Evolutionary conservation across 1,140 invertebrate genomes (phyloP), one percentile per base, ranked within the genome.

Genomic region (Drosophila sp.): DNA sequence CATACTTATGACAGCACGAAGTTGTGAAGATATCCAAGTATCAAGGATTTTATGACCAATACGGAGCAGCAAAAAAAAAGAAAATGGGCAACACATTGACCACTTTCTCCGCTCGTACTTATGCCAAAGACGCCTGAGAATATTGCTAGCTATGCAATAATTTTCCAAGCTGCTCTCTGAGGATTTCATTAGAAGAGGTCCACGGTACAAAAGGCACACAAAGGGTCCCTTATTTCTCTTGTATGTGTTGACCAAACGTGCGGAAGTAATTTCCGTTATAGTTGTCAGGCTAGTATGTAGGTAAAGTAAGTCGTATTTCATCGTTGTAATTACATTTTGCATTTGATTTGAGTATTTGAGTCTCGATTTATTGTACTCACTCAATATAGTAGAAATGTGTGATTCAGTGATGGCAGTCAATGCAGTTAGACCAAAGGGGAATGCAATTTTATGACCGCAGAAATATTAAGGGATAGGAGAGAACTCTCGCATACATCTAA

Each of bases 61-160:
- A 25, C 0, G 44, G 7, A 50, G 44, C 44, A 50, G 25, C 23
- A 50, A 50, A 25, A 47, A 41, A 41, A 41, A 41, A 41, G 35
- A 41, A 47, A 47, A 17, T 3, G 17, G 57, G 71, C 62, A 86
- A 80, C 63, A 79, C 76, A 82, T 86, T 86, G 83, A 87, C 79
- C 72, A 56, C 54, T 30, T 56, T 75, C 64, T 76, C 56, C 47
- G 3, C 30, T 68, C 41, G 7, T 60, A 10, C 38, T 35, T 58
- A 41, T 23, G 23, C 23, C 44, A 50, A 50, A 50, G 23, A 30
- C 55, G 57, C 58, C 73, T 61, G 41, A 33, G 75, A 70, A 87
- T 79, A 76, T 79, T 79, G 83, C 83, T 73, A 86, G 79, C 60
- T 58, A 50, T 80, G 83, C 83, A 89, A 83, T 86, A 86, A 86